Base-by-base conservation (phyloP, 64 coral and sea anemone species). In the Stylophora pistillata region DNA sequence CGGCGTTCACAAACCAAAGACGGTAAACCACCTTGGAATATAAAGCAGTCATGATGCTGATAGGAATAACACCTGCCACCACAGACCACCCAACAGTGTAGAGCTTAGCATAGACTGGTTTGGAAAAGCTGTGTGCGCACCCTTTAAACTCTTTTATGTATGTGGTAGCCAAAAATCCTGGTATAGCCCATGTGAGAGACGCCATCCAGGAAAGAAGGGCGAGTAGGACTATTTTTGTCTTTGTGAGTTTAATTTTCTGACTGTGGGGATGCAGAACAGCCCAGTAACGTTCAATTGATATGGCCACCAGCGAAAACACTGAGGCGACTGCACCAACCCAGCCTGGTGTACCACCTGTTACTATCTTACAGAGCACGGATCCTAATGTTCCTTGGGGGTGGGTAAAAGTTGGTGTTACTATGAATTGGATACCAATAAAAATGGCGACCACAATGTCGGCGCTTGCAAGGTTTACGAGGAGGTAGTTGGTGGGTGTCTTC, bases 31-130 rank as follows among this genome's bases (percentile, higher is more conserved):
- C 74, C 78, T 30, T 74, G 20, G 41, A 66, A 30, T 89, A 94
- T 27, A 94, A 27, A 23, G 32, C 70, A 29, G 17, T 63, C 86
- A 89, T 89, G 78, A 89, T 54, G n/a, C 53, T 58, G 1, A 89
- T 73, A 10, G 92, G 92, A 6, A 71, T 79, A 30, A 87, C 79
- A 69, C 78, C 92, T n/a, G 77, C 86, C 56, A 86, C 57, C 68
- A 89, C 53, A 68, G 74, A 94, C 86, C 78, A 82, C 20, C 58
- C 86, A 75, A 94, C 58, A 14, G 92, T 76, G 25, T 94, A 94
- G 10, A 89, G 11, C 21, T 87, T 92, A 23, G 91, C 84, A 32
- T 73, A 57, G 32, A 58, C 87, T 32, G 77, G 83, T 73, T 79
- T 87, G 57, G 75, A 54, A 76, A 76, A 92, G 23, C 65, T 87